Evolutionary conservation across 2,797 vertebrate species (phyloP).

Genomic region (Myotis planiceps): DNA sequence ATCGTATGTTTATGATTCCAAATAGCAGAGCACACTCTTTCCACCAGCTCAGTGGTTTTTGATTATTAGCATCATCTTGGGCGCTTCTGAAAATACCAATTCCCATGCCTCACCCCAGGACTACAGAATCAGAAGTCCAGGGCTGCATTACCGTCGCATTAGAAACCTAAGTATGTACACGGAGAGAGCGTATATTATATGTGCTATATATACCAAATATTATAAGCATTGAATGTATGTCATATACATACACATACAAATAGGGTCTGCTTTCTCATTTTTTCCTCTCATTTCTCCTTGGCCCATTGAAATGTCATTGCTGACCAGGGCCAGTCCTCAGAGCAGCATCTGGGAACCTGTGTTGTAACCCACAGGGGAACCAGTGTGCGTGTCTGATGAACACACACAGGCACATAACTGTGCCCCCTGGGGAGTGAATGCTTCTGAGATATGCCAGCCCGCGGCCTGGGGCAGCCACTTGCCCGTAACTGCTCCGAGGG

Average conservation of each 20-base stretch:
- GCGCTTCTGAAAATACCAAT: background rate
- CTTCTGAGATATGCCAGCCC: background rate
- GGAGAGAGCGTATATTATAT: fast-evolving
- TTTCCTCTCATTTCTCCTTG: background rate
- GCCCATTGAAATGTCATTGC: fast-evolving
- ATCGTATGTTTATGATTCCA: background rate
- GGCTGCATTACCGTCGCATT: fast-evolving
- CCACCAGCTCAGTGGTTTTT: background rate
- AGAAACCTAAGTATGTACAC: fast-evolving
- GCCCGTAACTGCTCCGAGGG: background rate
- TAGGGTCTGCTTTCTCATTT: background rate
- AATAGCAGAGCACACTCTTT: background rate
- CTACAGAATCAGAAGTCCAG: fast-evolving
- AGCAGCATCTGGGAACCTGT: background rate
- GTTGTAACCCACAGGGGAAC: fast-evolving
- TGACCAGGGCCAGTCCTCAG: background rate
- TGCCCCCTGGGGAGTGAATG: too few relatives aligned
- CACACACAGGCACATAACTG: background rate
- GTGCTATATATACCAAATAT: fast-evolving
- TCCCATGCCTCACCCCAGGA: fast-evolving
- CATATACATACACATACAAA: background rate
- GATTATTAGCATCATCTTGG: background rate
- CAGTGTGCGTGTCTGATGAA: background rate
- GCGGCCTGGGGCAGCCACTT: fast-evolving
- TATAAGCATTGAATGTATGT: fast-evolving